These are phyloP conservation scores for Sphaerophoria rueppellii DNA, from an alignment of 2,888 invertebrate genomes.

Conservation along the genomic window DNA sequence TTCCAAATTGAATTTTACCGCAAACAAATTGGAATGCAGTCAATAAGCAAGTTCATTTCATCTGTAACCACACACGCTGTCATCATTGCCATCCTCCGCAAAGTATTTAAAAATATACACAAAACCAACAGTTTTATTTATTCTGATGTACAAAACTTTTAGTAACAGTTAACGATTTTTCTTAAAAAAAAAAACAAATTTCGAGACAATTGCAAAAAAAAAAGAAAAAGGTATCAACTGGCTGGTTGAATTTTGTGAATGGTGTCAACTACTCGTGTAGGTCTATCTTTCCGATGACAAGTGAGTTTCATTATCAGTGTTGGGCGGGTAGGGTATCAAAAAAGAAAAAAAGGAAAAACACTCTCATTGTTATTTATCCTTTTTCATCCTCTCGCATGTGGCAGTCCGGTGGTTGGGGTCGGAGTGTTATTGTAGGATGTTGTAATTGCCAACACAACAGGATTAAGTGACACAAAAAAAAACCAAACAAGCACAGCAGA, in stretches of 20 bases:
- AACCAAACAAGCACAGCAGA: not conserved
- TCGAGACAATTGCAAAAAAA: constrained; percentile 42
- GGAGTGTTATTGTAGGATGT: not conserved
- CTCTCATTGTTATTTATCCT: too few relatives aligned
- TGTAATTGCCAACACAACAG: constrained; percentile 49
- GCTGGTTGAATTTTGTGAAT: constrained; percentile 13
- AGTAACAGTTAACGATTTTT: constrained; percentile 20
- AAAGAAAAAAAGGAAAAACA: too few relatives aligned
- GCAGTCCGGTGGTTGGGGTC: too few relatives aligned
- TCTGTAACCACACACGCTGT: constrained; percentile 46
- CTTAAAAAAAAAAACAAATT: constrained; percentile 8
- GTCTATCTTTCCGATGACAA: constrained; percentile 38
- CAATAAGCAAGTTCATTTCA: constrained; percentile 50
- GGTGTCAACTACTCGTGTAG: not conserved
- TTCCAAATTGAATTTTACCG: constrained; percentile 51
- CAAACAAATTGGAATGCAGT: constrained; percentile 46
- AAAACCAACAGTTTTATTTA: constrained; percentile 15
- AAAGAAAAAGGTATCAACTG: constrained; percentile 4
- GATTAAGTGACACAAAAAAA: constrained; percentile 7
- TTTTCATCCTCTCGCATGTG: too few relatives aligned
- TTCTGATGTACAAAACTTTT: constrained; percentile 34
- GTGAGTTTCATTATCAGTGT: not conserved
- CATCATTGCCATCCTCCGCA: constrained; percentile 21
- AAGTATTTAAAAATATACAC: not conserved
- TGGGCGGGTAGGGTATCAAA: too few relatives aligned